phyloP scores from a whole-genome alignment of 35 echinoderm and acorn worm genomes.

The Patiria miniata region DNA sequence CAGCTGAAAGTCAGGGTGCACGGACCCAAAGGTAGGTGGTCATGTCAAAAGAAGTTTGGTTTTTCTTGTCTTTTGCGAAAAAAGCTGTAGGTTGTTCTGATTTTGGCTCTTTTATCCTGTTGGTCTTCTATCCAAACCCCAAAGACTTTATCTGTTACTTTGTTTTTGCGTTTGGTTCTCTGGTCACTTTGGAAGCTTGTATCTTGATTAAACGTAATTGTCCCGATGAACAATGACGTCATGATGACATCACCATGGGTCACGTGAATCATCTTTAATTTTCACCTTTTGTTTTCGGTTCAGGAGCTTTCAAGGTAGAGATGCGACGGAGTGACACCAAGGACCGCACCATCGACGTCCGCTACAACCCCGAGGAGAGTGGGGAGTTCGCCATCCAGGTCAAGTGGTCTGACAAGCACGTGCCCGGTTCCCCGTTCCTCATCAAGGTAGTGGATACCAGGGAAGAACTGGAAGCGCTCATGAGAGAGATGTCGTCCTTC shows the following conservation, averaged over 20 bases:
- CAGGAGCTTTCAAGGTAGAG: slow-evolving; percentile 95
- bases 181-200: too few species aligned
- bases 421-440: slow-evolving; percentile 82
- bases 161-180: too few species aligned
- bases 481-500: background rate
- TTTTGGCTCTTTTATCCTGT: too few species aligned
- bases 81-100: too few species aligned
- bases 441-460: slow-evolving; percentile 75
- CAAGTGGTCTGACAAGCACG: slow-evolving; percentile 94
- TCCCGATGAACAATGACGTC: too few species aligned
- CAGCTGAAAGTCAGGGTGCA: slow-evolving; percentile 96
- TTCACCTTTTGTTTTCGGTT: background rate
- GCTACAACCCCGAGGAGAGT: slow-evolving; percentile 77
- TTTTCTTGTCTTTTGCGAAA: too few species aligned
- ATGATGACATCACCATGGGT: too few species aligned
- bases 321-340: slow-evolving; percentile 78
- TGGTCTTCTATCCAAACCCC: too few species aligned
- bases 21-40: slow-evolving; percentile 90
- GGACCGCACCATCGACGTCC: slow-evolving; percentile 86
- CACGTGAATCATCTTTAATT: too few species aligned
- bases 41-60: background rate
- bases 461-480: slow-evolving; percentile 64
- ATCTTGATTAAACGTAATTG: too few species aligned
- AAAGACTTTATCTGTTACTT: too few species aligned
- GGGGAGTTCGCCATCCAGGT: slow-evolving; percentile 93